phyloP scores from a whole-genome alignment of 2,888 invertebrate species.

The Plebejus melissa region DNA sequence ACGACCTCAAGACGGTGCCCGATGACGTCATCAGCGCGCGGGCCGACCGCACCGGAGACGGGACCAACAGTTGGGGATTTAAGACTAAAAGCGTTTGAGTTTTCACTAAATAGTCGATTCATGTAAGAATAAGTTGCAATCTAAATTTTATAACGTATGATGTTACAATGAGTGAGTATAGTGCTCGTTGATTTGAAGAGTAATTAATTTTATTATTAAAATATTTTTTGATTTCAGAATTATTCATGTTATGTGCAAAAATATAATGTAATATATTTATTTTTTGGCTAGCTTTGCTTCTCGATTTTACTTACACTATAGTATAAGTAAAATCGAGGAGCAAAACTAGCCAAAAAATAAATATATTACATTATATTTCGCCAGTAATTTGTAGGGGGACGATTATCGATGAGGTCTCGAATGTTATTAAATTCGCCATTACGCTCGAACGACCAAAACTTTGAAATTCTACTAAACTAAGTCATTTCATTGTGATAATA shows the following conservation, averaged over 20 bases:
- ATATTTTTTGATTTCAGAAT: not conserved
- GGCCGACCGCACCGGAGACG: slow-evolving; percentile 45
- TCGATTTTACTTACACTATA: not conserved
- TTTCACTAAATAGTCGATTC: not conserved
- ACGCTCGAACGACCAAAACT: too few relatives aligned
- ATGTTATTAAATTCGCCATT: too few relatives aligned
- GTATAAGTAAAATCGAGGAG: too few relatives aligned
- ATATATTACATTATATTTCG: too few relatives aligned
- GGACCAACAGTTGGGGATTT: slow-evolving; percentile 29
- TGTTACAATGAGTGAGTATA: not conserved
- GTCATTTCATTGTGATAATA: too few relatives aligned
- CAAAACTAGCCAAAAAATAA: too few relatives aligned
- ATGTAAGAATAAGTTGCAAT: not conserved
- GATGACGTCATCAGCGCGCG: slow-evolving; percentile 37
- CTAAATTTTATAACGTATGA: not conserved
- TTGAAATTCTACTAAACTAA: too few relatives aligned
- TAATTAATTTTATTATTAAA: not conserved
- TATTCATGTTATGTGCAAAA: not conserved
- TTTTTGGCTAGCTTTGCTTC: not conserved
- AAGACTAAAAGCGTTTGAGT: not conserved
- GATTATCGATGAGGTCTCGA: too few relatives aligned
- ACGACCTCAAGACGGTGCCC: slow-evolving; percentile 44
- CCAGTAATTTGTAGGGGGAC: too few relatives aligned
- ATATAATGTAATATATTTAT: not conserved
- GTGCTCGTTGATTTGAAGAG: not conserved